Base-by-base conservation (phyloP, 2,797 vertebrate species). In the Clarias pachynema region DNA sequence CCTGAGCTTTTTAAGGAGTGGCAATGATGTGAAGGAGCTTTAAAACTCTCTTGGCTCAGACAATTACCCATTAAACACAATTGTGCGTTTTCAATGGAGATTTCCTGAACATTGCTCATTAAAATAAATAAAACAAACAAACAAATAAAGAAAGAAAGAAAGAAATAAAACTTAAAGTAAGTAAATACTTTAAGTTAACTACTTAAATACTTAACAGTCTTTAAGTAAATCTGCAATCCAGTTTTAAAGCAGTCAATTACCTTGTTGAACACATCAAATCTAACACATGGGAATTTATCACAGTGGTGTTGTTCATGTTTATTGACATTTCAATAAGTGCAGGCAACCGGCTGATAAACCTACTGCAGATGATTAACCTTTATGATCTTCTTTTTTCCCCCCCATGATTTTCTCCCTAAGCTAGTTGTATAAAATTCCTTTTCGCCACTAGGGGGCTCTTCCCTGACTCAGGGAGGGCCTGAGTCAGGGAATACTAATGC, bases 61-160 rank as follows among this genome's bases (percentile, higher is more conserved):
- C 22, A 78, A 78, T 78, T 60, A 37, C 37, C 12, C 24, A 15
- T 78, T 78, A 78, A 78, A 34, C 2, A 78, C 75, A 60, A 78
- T 12, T 37, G 20, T 37, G 10, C 5, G 7, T 75, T 78, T 57
- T 22, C 10, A 60, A 37, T 6, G 0, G 34, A 34, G 20, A 16
- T 31, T 73, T 56, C 57, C 3, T 18, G 18, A 57, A 16, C 57
- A 53, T 57, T 75, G 26, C 26, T 56, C 49, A 29, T 18, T 24
- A 73, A 49, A 73, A 65, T 12, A 24, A 44, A 44, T 1, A 26
- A 53, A 53, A 14, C 49, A 53, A 53, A 12, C 44, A 49, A 49
- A 14, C 0, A 49, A 49, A 49, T 3, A 49, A 37, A 37, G 4
- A 37, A 37, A 37, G 4, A 37, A 37, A 37, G 4, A 37, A 37